Base-by-base conservation (phyloP, 1,140 invertebrate genomes). In the Sitodiplosis mosellana region DNA sequence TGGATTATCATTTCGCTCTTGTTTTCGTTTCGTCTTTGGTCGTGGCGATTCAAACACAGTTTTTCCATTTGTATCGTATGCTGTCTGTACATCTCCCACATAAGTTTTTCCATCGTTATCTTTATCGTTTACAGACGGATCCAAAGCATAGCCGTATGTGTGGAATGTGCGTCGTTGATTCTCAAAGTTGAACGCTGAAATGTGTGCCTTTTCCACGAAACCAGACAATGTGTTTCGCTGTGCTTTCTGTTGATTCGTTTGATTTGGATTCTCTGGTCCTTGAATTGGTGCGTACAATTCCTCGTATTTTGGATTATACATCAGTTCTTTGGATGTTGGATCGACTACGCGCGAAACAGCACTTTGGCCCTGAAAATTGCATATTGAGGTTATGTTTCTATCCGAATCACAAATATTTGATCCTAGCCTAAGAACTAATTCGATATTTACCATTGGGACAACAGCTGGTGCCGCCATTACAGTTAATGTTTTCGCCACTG, bases 181-280 rank as follows among this genome's bases (percentile, higher is more conserved):
- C 68, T 99, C 95, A 77, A 99, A 99, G 55, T 97, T 87, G 68
- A 98, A 99, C 56, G 90, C 86, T 69, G 82, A 96, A 22, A 99
- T 79, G 66, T 96, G 87, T 4, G 93, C 89, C 55, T 83, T 77
- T 63, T 99, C 96, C 4, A 96, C 84, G 73, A 80, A 95, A 12
- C 95, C 96, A 20, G 93, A 81, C 0, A 99, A 66, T 50, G 85
- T 94, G 63, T 99, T 99, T 61, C 89, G 87, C 1, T 71, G 59
- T 2, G 89, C 83, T 53, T 74, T 78, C 64, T 90, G 80, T 59
- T 95, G 90, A 57, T 87, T 75, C 1, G 89, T 91, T 66, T 85
- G 78, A 60, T 84, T 87, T 1, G 92, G 92, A 71, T 95, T 91
- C 56, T 81, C 77, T 5, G 92, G 93, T 0, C 93, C 92, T 17